These are phyloP conservation scores for Syngnathoides biaculeatus DNA, from an alignment of 2,113 vertebrate genomes.

Conservation along the genomic window DNA sequence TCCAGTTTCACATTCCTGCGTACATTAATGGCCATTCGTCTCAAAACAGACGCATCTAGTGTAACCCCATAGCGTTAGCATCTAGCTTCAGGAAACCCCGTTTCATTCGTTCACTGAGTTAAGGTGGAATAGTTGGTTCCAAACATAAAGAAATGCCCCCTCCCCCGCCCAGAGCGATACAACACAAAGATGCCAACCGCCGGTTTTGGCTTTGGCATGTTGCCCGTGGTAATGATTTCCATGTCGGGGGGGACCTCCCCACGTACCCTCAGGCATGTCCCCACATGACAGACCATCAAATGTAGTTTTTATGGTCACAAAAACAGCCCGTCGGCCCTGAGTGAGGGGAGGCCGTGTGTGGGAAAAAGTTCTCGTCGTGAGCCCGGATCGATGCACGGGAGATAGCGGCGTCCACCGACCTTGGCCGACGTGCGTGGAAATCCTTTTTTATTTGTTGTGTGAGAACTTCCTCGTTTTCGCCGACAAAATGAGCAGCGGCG, in stretches of 20 bases:
- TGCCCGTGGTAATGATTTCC: constrained; percentile 31
- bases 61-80: background rate
- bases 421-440: constrained; percentile 61
- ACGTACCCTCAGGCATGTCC: background rate
- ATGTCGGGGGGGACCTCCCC: constrained; percentile 8
- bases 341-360: constrained; percentile 55
- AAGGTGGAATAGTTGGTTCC: constrained; percentile 29
- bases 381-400: constrained; percentile 63
- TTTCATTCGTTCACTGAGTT: background rate
- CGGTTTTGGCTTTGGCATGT: constrained; percentile 32
- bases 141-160: constrained; percentile 37
- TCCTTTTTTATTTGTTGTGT: constrained; percentile 52
- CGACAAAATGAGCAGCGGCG: constrained; percentile 23
- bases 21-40: background rate
- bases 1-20: background rate
- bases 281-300: background rate
- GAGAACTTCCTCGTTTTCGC: constrained; percentile 56
- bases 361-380: constrained; percentile 56
- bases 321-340: background rate
- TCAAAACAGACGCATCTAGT: background rate
- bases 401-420: constrained; percentile 69
- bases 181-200: constrained; percentile 66
- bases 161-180: constrained; percentile 29
- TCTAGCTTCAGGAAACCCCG: background rate
- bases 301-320: constrained; percentile 6